Evolutionary conservation across 2,888 invertebrate genomes (phyloP).

Genomic region (Thera obeliscata): DNA sequence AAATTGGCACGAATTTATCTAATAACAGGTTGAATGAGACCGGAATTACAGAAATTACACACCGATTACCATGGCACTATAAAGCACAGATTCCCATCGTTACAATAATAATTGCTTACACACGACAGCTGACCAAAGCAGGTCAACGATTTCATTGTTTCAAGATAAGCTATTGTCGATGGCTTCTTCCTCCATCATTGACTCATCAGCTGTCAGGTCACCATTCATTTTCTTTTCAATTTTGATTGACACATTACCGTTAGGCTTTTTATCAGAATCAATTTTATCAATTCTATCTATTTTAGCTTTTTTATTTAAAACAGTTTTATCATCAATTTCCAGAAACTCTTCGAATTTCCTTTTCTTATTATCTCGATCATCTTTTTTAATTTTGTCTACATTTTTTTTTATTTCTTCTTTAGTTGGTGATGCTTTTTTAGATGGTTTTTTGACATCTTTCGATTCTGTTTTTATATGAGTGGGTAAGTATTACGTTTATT

Average conservation of each 20-base stretch:
- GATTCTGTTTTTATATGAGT: slow-evolving; percentile 14
- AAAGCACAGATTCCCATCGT: too few species aligned
- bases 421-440: slow-evolving; percentile 7
- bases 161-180: too few species aligned
- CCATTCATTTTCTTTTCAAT: slow-evolving; percentile 15
- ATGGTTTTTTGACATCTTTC: slow-evolving; percentile 2
- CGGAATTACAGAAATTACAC: too few species aligned
- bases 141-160: too few species aligned
- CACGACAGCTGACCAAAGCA: too few species aligned
- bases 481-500: too few species aligned
- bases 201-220: slow-evolving; percentile 34
- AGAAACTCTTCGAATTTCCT: slow-evolving; percentile 65
- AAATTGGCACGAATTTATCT: too few species aligned
- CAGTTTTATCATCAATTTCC: slow-evolving; percentile 41
- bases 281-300: slow-evolving; percentile 28
- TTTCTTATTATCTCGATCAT: slow-evolving; percentile 52
- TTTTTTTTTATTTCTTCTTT: slow-evolving; percentile 18
- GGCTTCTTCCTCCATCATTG: slow-evolving; percentile 40
- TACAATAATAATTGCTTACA: too few species aligned
- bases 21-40: too few species aligned
- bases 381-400: slow-evolving; percentile 44
- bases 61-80: too few species aligned
- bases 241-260: slow-evolving; percentile 11
- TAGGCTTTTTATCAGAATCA: slow-evolving; percentile 24
- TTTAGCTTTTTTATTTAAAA: slow-evolving; percentile 43